Conservation (phyloP, 2,888 invertebrate species). For the Aspidapion aeneum region DNA sequence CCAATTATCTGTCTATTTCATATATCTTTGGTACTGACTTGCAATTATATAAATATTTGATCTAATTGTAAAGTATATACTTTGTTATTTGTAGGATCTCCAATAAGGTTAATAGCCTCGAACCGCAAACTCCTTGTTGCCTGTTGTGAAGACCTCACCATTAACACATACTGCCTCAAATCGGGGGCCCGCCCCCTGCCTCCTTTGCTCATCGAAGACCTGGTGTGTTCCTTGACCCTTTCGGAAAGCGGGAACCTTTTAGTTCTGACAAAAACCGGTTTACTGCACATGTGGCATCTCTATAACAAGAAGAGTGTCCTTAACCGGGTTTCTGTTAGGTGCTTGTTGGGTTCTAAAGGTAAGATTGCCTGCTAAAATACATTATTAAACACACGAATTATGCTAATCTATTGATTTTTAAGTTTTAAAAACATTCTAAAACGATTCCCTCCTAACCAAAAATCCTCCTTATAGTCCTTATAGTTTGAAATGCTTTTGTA, state of each 20-base stretch:
- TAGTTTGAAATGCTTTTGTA: too few relatives aligned
- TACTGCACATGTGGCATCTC: slow-evolving; percentile 60
- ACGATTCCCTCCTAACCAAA: too few relatives aligned
- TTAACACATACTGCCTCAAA: slow-evolving; percentile 59
- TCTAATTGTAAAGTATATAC: too few relatives aligned
- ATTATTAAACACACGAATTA: too few relatives aligned
- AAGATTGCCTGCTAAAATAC: slow-evolving; percentile 20
- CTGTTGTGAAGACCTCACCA: slow-evolving; percentile 64
- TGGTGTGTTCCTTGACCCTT: slow-evolving; percentile 56
- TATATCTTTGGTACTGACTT: too few relatives aligned
- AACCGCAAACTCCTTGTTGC: slow-evolving; percentile 59
- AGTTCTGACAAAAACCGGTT: slow-evolving; percentile 54
- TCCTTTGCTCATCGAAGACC: slow-evolving; percentile 54
- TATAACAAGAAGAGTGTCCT: slow-evolving; percentile 50
- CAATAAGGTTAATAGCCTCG: slow-evolving; percentile 58
- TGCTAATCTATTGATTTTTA: too few relatives aligned
- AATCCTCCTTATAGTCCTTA: too few relatives aligned
- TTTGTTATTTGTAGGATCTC: slow-evolving; percentile 55
- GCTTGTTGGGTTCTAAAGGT: slow-evolving; percentile 57
- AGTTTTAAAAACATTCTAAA: too few relatives aligned
- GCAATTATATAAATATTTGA: too few relatives aligned
- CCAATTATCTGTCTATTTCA: too few relatives aligned
- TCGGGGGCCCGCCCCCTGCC: slow-evolving; percentile 52
- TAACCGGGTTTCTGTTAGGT: slow-evolving; percentile 58
- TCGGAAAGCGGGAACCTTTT: slow-evolving; percentile 51